Evolutionary conservation across 2,113 vertebrate genomes (phyloP).

Genomic region (Vulpes vulpes): DNA sequence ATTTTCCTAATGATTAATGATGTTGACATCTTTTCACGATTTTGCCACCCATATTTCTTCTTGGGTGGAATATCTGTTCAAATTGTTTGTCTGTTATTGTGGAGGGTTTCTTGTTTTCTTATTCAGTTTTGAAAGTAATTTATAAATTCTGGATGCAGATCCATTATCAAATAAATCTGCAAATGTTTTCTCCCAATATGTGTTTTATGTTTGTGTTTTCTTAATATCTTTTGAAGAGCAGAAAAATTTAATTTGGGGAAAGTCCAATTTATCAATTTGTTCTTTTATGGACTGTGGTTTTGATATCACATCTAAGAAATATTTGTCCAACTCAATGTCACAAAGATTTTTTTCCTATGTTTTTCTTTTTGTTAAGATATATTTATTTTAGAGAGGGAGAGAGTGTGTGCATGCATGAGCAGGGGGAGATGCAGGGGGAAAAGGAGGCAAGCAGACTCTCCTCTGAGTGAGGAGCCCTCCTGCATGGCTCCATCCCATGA

Average conservation of each 20-base stretch:
- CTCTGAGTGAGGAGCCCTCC: neutral
- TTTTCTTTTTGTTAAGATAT: too few relatives aligned
- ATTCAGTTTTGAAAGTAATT: conserved; percentile 47
- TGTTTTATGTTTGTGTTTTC: conserved; percentile 28
- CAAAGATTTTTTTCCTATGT: too few relatives aligned
- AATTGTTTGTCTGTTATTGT: neutral
- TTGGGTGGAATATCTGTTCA: conserved; percentile 9
- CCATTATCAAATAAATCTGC: neutral
- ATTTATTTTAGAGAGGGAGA: too few relatives aligned
- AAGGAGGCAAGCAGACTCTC: neutral
- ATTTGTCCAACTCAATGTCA: neutral
- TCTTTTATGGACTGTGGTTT: neutral
- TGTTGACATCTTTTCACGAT: conserved; percentile 33
- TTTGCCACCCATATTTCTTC: conserved; percentile 52
- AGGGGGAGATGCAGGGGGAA: neutral
- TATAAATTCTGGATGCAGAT: conserved; percentile 49
- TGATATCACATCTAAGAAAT: conserved; percentile 48
- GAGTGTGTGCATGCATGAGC: neutral
- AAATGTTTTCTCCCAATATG: conserved; percentile 50
- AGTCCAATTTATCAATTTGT: conserved; percentile 26
- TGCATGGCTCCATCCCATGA: too few relatives aligned
- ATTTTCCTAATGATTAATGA: conserved; percentile 39
- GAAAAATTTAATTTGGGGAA: conserved; percentile 20
- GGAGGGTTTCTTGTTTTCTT: neutral
- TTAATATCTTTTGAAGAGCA: conserved; percentile 11